These are phyloP conservation scores for Ichneumoninae sp. DNA, from an alignment of 2,888 invertebrate genomes.

Conservation along the genomic window DNA sequence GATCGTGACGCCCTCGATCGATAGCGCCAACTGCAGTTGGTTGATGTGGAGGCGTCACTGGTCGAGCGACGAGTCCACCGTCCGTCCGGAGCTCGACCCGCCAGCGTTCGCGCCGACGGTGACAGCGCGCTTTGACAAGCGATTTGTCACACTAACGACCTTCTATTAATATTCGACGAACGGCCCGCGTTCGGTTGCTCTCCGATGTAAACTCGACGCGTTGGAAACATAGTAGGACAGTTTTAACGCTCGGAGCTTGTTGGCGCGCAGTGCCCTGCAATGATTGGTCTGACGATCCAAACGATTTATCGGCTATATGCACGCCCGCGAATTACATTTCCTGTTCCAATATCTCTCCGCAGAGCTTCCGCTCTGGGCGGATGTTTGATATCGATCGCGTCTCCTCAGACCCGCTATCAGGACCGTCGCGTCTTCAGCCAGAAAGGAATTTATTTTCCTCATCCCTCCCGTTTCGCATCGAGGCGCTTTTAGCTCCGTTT, in stretches of 20 bases:
- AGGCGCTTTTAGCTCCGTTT: not conserved
- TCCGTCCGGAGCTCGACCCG: not conserved
- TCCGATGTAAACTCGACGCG: conserved; percentile 48
- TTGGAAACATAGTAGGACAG: conserved; percentile 27
- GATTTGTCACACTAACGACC: conserved; percentile 76
- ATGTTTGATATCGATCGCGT: conserved; percentile 2
- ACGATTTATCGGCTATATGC: conserved; percentile 22
- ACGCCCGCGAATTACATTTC: conserved; percentile 3
- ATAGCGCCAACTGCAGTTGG: conserved; percentile 33
- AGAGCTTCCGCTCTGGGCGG: not conserved
- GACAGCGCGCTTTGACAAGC: conserved; percentile 74
- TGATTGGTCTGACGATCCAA: conserved; percentile 21
- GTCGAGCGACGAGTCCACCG: conserved; percentile 10
- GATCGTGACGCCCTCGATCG: conserved; percentile 41
- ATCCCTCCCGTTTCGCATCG: not conserved
- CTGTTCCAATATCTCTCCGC: not conserved
- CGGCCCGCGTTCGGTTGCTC: conserved; percentile 25
- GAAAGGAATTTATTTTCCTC: conserved; percentile 16
- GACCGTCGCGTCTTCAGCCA: not conserved
- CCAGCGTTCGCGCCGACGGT: conserved; percentile 42
- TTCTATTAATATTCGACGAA: conserved; percentile 73
- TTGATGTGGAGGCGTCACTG: conserved; percentile 17
- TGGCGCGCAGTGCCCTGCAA: not conserved
- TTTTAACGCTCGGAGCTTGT: conserved; percentile 10
- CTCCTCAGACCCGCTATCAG: not conserved